phyloP scores from a whole-genome alignment of 2,113 vertebrate species.

The Oryzias curvinotus region DNA sequence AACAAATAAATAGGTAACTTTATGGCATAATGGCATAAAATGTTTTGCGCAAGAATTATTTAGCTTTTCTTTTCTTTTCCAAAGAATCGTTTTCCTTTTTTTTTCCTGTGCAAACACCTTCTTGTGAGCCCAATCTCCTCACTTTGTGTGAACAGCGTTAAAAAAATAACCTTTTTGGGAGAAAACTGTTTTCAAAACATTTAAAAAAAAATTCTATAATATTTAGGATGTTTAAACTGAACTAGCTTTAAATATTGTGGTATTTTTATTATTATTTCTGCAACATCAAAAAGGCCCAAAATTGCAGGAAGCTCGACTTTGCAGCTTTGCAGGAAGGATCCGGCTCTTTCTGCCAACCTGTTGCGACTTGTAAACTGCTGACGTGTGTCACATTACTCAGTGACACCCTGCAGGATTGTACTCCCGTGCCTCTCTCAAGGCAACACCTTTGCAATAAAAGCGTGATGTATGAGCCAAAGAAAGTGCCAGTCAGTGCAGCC shows the following conservation, averaged over 20 bases:
- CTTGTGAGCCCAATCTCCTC: too few species aligned
- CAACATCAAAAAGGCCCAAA: background rate
- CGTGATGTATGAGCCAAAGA: conserved; percentile 20
- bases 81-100: too few species aligned
- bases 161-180: too few species aligned
- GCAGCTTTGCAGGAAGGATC: conserved; percentile 3
- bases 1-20: too few species aligned
- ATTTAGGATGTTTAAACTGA: background rate
- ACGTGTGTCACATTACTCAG: conserved; percentile 39
- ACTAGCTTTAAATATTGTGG: background rate
- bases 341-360: conserved; percentile 18
- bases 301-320: background rate
- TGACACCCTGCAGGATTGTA: conserved; percentile 25
- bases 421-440: background rate
- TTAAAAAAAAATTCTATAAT: too few species aligned
- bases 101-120: too few species aligned
- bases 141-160: too few species aligned
- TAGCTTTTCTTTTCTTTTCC: too few species aligned
- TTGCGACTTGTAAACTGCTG: conserved; percentile 43
- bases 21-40: too few species aligned
- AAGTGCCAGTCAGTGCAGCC: conserved; percentile 26
- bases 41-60: too few species aligned
- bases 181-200: too few species aligned
- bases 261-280: too few species aligned
- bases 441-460: conserved; percentile 7